Base-by-base conservation (phyloP, 2,888 invertebrate genomes). In the Poecilobothrus nobilitatus region DNA sequence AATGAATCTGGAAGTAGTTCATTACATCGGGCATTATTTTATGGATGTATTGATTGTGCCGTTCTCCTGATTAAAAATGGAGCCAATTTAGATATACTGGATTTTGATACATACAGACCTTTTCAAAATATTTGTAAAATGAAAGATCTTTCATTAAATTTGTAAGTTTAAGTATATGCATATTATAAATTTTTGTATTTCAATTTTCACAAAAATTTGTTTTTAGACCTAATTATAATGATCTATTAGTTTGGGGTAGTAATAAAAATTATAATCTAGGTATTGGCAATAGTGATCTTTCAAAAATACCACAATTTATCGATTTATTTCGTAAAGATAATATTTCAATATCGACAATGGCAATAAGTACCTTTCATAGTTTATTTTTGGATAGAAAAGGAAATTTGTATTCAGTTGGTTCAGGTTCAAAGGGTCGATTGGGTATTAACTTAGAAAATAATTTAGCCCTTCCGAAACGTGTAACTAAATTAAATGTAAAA, bases 211-310 rank as follows among this genome's bases (percentile, higher is more conserved):
- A 53, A 3, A 53, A 2, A 27, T 27, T 37, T 10, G 18, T 6
- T 18, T 77, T 76, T 27, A 80, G 81, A 0, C 75, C 77, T 3
- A 64, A 73, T 65, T 76, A 75, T 41, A 79, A 76, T 71, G 91
- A 93, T 76, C 86, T 89, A 0, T 91, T 91, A 73, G 89, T 90
- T 0, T 95, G 94, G 93, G 95, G 95, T 12, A 88, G 87, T 61
- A 95, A 95, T 80, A 86, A 87, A 63, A 95, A 94, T 80, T 92
- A 91, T 78, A 92, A 91, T 4, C 84, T 94, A 10, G 95, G 94
- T 1, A 88, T 89, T 34, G 87, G 88, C 68, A 84, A 87, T 66
- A 88, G 89, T 74, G 86, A 90, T 75, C 84, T 86, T 15, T 81
- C 87, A 65, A 80, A 82, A 67, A 74, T 83, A 8, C 91, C 92